Base-by-base conservation (phyloP, 1,140 invertebrate species). In the Bradysia coprophila region DNA sequence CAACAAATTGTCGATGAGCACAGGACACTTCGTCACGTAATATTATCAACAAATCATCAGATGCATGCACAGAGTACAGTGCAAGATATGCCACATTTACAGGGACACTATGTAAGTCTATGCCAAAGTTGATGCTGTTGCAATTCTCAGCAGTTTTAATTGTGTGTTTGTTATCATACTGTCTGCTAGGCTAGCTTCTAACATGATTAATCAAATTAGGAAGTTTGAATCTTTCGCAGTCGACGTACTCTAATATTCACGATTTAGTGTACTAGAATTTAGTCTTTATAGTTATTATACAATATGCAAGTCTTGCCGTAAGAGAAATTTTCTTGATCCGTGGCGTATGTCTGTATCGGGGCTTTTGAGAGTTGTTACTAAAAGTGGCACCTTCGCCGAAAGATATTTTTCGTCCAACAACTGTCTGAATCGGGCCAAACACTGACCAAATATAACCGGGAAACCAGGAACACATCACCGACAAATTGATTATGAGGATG, bases 1-100 rank as follows among this genome's bases (percentile, higher is more conserved):
- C 84, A 86, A 59, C 86, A 86, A 57, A 85, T 91, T 50, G 75
- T 91, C 47, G 87, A 91, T 62, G 87, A 91, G 61, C 80, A 72
- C 58, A 82, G 83, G 41, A 80, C 81, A 43, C 68, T 92, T 48
- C 72, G 82, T 31, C 86, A 90, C 62, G 84, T 89, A 49, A 79
- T 91, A 49, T 67, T 89, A 42, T 81, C 79, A 10, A 74, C 79
- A 21, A 74, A 76, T 40, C 72, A 78, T 55, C 66, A 66, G 42
- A 38, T 38, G 18, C 36, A 46, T 61, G 51, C 59, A 56, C 57
- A 59, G 62, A 53, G 55, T 40, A 21, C 16, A n/a, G 36, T 43
- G 10, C 28, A 11, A 34, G 55, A 59, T 47, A 47, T 59, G 32
- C 54, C 57, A 21, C 42, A 43, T 28, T 28, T 38, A 16, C 42